A percentile compares a stretch with the other conserved stretches of the same genome.
phyloP scores from a whole-genome alignment of 2,797 vertebrate species.

The Myotis vivesi region DNA sequence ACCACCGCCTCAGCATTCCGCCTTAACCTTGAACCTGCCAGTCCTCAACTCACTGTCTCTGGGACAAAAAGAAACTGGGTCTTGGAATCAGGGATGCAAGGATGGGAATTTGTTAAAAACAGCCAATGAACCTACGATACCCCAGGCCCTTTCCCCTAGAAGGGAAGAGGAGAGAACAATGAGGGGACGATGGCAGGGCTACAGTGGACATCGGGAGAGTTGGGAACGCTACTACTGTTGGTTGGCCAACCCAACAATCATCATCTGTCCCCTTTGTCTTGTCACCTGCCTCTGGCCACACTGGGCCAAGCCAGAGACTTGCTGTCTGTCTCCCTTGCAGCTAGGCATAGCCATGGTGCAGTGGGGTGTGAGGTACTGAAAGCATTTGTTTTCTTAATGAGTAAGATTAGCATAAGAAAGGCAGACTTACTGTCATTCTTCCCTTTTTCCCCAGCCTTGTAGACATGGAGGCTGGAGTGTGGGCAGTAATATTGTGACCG shows the following conservation, averaged over 20 bases:
- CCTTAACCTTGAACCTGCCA: neutral
- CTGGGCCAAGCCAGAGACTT: neutral
- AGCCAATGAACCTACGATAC: neutral
- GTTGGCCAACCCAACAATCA: neutral
- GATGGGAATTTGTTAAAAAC: neutral
- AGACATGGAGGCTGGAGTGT: neutral
- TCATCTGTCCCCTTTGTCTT: neutral
- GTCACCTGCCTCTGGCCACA: neutral
- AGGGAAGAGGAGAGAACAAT: neutral
- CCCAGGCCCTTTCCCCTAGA: neutral
- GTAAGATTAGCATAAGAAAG: neutral
- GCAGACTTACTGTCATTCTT: neutral
- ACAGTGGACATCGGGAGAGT: fast-evolving
- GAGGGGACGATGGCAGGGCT: neutral
- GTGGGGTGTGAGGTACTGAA: neutral
- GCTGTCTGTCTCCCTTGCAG: neutral
- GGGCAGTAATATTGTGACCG: neutral
- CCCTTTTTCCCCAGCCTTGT: neutral
- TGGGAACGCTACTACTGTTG: fast-evolving
- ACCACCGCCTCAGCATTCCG: neutral
- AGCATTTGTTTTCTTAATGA: neutral
- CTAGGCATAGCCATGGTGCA: neutral
- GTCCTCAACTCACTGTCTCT: neutral
- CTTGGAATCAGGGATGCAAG: neutral
- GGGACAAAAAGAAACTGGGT: neutral